These are phyloP conservation scores for Dendrocincla tyrannina DNA, from an alignment of 2,797 vertebrate species.

Conservation along the genomic window DNA sequence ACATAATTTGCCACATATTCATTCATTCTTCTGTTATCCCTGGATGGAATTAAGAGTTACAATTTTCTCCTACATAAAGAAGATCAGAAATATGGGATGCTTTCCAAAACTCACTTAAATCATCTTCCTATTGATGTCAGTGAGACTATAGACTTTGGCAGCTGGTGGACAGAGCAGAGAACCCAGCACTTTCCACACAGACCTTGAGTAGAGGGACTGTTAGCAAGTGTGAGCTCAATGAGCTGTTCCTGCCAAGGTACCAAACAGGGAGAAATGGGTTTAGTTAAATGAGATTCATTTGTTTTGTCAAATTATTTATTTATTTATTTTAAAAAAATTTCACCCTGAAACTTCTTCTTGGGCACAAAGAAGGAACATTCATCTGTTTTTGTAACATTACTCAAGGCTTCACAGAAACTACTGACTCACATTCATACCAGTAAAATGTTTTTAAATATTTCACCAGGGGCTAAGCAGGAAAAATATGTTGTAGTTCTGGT, in stretches of 20 bases:
- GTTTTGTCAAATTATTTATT: not conserved
- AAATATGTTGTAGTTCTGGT: conserved; percentile 27
- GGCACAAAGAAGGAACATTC: not conserved
- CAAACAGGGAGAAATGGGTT: not conserved
- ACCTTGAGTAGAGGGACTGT: not conserved
- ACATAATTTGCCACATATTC: not conserved
- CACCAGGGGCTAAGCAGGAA: conserved; percentile 25
- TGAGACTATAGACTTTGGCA: not conserved
- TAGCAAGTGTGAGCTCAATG: not conserved
- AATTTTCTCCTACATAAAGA: not conserved
- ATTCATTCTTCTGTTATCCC: not conserved
- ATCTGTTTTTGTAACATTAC: not conserved
- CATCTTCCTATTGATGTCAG: not conserved
- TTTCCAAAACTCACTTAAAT: not conserved
- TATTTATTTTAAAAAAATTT: not conserved
- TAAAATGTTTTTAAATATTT: conserved; percentile 30
- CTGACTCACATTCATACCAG: conserved; percentile 17
- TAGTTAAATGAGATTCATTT: not conserved
- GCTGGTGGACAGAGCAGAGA: not conserved
- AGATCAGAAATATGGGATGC: not conserved
- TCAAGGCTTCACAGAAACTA: conserved; percentile 23
- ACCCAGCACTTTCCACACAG: not conserved
- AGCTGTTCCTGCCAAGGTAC: not conserved
- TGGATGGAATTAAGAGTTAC: not conserved
- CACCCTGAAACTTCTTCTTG: not conserved